Evolutionary conservation across 2,888 invertebrate genomes (phyloP).

Genomic region (Ornithoptera alexandrae): DNA sequence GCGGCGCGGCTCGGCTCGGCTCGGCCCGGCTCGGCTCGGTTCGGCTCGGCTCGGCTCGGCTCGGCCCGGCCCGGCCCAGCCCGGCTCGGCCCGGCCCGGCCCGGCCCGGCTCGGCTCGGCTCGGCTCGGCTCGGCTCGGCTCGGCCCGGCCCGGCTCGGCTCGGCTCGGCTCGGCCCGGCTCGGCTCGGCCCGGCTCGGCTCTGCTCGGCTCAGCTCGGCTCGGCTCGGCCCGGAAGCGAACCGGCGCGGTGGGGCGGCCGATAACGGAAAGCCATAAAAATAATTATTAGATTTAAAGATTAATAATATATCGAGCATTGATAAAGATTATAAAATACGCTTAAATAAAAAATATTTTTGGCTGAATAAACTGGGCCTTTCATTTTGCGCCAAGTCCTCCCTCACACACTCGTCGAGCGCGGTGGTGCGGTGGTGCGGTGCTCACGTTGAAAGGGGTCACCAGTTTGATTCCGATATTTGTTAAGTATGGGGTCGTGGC

Average conservation of each 20-base stretch:
- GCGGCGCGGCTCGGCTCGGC: conserved; percentile 36
- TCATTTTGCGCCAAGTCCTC: conserved; percentile 44
- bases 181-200: too few species aligned
- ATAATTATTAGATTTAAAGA: conserved; percentile 71
- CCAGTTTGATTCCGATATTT: too few species aligned
- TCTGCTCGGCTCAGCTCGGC: too few species aligned
- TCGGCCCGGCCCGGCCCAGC: conserved; percentile 54
- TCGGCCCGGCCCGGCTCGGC: conserved; percentile 56
- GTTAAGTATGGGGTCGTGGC: too few species aligned
- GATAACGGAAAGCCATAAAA: conserved; percentile 70
- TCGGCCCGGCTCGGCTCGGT: too few species aligned
- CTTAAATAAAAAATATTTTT: conserved; percentile 80
- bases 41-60: too few species aligned
- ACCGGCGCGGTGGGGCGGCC: conserved; percentile 39
- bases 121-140: conserved; percentile 33
- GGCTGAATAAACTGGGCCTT: conserved; percentile 63
- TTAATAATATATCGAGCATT: conserved; percentile 78
- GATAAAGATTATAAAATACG: conserved; percentile 79
- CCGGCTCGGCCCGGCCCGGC: conserved; percentile 53
- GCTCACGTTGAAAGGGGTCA: too few species aligned
- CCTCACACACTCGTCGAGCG: too few species aligned
- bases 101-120: too few species aligned
- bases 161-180: too few species aligned
- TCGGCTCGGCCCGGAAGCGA: conserved; percentile 54
- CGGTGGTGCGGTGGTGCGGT: too few species aligned